Evolutionary conservation across 37 sponge, comb jelly and placozoan species (phyloP), one percentile per base, ranked within the genome.

Genomic region (Theonella swinhoei): DNA sequence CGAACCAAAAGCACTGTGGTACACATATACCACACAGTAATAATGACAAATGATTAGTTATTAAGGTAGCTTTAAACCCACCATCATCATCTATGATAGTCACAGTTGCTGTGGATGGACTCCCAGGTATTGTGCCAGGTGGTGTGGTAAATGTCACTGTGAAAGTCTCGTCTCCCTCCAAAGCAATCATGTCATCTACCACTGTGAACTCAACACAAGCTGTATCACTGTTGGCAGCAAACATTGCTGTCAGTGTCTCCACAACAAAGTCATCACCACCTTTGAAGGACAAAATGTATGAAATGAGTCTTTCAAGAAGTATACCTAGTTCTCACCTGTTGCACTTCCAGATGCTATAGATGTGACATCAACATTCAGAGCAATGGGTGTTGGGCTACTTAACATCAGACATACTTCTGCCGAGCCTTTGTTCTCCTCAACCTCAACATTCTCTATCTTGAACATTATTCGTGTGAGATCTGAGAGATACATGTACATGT

Each of bases 81-180:
- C 74, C 42, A 47, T 88, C 88, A 61, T 88, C 31, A 75, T 88
- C 88, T 0, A 28, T 58, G 58, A 88, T 81, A 29, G 39, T 75
- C 24, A 88, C 77, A 2, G 35, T 54, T 23, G 82, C 88, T 3
- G 1, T 28, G 19, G 29, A 33, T 2, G 54, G 76, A 61, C 24
- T 36, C 9, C 28, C 42, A 4, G 59, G 39, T 35, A n/a, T 61
- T 3, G 26, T 0, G 17, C 41, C 62, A 2, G 0, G 32, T 31
- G 74, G 30, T 67, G n/a, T 34, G 4, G 7, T 23, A 26, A 88
- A 61, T 4, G 23, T 29, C 5, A 35, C 89, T 17, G 22, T 31
- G 59, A 82, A 88, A 0, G 17, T 40, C 58, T 88, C 89, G 7
- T 3, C 0, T 0, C 28, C 31, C 38, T 88, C 89, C 28, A 77